Evolutionary conservation across 2,888 invertebrate species (phyloP), one percentile per base, ranked within the genome.

Genomic region (Spodoptera exigua): DNA sequence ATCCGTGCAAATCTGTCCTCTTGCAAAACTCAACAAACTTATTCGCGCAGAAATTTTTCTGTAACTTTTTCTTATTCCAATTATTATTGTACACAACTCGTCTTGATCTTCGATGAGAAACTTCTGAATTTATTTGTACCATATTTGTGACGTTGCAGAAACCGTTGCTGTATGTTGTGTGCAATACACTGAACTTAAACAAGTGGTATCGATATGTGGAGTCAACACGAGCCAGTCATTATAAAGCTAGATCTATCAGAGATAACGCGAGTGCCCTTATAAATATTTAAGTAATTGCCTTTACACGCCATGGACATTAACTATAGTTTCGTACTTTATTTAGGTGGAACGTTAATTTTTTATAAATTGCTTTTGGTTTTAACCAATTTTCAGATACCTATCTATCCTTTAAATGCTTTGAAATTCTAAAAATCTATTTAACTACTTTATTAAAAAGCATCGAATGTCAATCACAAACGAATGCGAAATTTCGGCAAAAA

Each of bases 1-100:
- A 96, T 0, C 97, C 97, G 78, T 97, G 97, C 51, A 97, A 86
- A 63, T 96, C 95, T 0, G 97, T 97, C 18, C 95, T 95, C 51
- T 95, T 92, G 72, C 96, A 96, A 87, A 96, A 97, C 72, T 96
- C 95, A 3, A 84, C 84, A 16, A 91, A 89, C 67, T 87, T 93
- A 0, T 43, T 66, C 0, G 55, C 46, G 48, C 82, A 83, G 61
- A 81, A 84, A 2, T 68, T 67, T 61, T 68, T 81, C 32, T 71
- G 83, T 1, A 35, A 78, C 67, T 58, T 59, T 70, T 72, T 74
- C 12, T 74, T 78, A 56, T 53, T 57, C 36, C 10, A 14, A 60
- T 55, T 51, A 34, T 27, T 39, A 32, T 27, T 14, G 13, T 48
- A 3, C 43, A 37, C 13, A 32, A 14, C 10, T 10, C 13, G 18